A percentile compares a stretch with the other conserved stretches of the same genome.
These are phyloP conservation scores for Drosophila dunni DNA, from an alignment of 1,140 invertebrate genomes.

Conservation along the genomic window DNA sequence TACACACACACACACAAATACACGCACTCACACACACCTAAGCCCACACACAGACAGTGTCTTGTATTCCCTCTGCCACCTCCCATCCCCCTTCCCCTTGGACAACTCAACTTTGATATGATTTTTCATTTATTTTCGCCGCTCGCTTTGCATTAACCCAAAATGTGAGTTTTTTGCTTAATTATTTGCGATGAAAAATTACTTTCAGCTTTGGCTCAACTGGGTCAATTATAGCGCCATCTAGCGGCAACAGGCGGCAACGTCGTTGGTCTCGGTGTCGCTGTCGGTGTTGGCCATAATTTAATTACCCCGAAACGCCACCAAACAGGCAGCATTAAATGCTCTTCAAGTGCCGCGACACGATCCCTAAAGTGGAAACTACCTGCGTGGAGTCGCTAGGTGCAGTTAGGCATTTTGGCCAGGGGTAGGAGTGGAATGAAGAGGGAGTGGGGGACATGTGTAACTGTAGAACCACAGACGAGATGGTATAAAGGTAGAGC, in stretches of 20 bases:
- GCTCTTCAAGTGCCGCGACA: conserved; percentile 1
- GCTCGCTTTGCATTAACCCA: conserved; percentile 42
- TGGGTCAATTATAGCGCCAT: conserved; percentile 42
- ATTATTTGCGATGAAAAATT: conserved; percentile 65
- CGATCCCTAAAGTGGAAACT: conserved; percentile 2
- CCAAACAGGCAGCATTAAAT: not conserved
- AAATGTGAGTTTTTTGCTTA: conserved; percentile 46
- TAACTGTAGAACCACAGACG: too few relatives aligned
- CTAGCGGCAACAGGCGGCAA: conserved; percentile 31
- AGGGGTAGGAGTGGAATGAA: not conserved
- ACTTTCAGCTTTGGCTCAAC: conserved; percentile 23
- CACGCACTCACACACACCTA: not conserved
- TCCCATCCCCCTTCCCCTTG: not conserved
- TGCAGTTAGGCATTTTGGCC: not conserved
- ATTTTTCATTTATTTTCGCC: conserved; percentile 63
- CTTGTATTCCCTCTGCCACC: not conserved
- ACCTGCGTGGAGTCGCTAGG: not conserved
- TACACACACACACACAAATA: not conserved
- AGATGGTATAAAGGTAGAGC: too few relatives aligned
- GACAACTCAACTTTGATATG: conserved; percentile 64
- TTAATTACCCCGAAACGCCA: conserved; percentile 25
- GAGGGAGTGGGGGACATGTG: not conserved
- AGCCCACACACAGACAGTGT: not conserved
- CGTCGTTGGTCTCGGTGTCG: too few relatives aligned
- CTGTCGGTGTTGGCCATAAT: conserved; percentile 14